Evolutionary conservation across 23 tunicate species (phyloP).

Genomic region (Clavelina lepadiformis): DNA sequence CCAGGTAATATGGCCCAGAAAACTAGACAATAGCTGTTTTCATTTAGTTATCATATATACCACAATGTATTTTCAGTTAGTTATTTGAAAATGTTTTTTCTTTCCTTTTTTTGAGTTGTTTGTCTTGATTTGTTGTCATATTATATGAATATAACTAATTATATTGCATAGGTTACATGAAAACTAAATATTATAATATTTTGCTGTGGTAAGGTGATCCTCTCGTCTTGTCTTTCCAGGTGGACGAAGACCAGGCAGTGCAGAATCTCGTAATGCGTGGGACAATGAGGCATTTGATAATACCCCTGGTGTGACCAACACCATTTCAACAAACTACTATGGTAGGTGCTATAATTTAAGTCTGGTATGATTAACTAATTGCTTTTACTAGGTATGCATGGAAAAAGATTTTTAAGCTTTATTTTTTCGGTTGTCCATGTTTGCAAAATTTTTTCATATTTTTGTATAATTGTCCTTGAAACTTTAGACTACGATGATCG

Average conservation of each 20-base stretch:
- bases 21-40: no score
- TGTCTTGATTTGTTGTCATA: no score
- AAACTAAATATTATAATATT: no score
- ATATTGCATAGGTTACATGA: no score
- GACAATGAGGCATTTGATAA: constrained; percentile 54
- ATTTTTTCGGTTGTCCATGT: neutral
- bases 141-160: no score
- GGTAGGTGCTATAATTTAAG: constrained; percentile 9
- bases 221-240: constrained; percentile 9
- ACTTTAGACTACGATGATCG: constrained; percentile 14
- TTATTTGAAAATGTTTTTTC: no score
- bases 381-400: neutral
- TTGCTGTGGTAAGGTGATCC: neutral
- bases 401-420: neutral
- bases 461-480: neutral
- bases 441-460: neutral
- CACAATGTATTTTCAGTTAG: no score
- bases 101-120: no score
- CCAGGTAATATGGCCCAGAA: no score
- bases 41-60: no score
- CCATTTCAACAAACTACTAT: constrained; percentile 24
- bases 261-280: constrained; percentile 69
- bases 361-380: neutral
- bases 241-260: constrained; percentile 55
- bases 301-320: constrained; percentile 18